phyloP scores from a whole-genome alignment of 2,888 invertebrate genomes.

The Odontocolon sp. region DNA sequence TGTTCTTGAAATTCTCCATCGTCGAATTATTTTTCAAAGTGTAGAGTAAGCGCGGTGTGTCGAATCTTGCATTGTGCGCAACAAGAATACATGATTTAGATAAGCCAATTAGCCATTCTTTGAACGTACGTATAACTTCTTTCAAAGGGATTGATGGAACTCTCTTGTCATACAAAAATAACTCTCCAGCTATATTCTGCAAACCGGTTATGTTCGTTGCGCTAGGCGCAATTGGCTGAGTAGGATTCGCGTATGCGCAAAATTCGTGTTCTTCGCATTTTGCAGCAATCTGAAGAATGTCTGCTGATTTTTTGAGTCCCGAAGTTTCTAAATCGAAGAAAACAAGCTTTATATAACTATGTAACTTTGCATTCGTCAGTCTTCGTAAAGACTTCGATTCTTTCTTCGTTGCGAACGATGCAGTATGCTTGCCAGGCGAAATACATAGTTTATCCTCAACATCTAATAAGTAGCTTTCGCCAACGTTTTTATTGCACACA shows the following conservation, averaged over 20 bases:
- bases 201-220: conserved; percentile 35
- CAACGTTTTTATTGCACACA: conserved; percentile 46
- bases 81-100: conserved; percentile 40
- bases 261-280: conserved; percentile 28
- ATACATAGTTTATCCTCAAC: conserved; percentile 31
- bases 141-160: conserved; percentile 1
- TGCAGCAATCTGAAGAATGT: conserved; percentile 54
- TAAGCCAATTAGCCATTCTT: neutral
- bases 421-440: conserved; percentile 30
- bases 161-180: conserved; percentile 25
- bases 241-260: conserved; percentile 39
- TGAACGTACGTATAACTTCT: conserved; percentile 13
- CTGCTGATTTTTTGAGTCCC: conserved; percentile 17
- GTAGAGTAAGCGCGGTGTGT: conserved; percentile 27
- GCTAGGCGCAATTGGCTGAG: conserved; percentile 25
- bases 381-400: neutral
- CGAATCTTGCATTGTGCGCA: conserved; percentile 42
- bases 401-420: conserved; percentile 48
- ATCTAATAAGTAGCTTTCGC: conserved; percentile 32
- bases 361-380: too few species aligned
- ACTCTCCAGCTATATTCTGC: conserved; percentile 28
- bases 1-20: conserved; percentile 29
- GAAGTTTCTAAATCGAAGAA: conserved; percentile 56
- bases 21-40: conserved; percentile 33
- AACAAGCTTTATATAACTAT: conserved; percentile 37